A percentile compares a stretch with the other conserved stretches of the same genome.
Evolutionary conservation across 1,140 invertebrate species (phyloP).

Genomic region (Papilio xuthus): DNA sequence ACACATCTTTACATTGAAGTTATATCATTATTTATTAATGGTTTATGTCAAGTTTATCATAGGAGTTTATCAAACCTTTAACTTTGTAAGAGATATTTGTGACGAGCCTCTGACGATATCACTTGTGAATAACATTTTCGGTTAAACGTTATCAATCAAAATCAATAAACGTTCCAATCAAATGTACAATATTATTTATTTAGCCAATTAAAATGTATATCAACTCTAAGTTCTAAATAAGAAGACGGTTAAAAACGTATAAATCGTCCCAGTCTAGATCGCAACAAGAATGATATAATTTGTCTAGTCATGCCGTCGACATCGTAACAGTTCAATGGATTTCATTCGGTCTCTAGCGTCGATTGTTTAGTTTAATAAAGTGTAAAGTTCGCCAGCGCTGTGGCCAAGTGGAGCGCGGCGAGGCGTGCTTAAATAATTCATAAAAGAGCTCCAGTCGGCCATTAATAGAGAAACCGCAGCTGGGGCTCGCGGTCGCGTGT

Average conservation of each 20-base stretch:
- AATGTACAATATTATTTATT: no score
- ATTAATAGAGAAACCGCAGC: slow-evolving; percentile 73
- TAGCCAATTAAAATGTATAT: no score
- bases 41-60: slow-evolving; percentile 21
- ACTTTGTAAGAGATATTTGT: slow-evolving; percentile 26
- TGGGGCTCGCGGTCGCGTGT: slow-evolving; percentile 50
- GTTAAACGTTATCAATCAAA: neutral
- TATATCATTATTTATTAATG: slow-evolving; percentile 17
- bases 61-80: neutral
- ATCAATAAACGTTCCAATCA: no score
- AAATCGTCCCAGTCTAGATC: neutral
- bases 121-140: neutral
- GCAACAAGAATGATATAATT: neutral
- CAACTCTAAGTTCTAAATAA: no score
- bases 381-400: slow-evolving; percentile 67
- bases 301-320: slow-evolving; percentile 9
- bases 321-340: slow-evolving; percentile 1
- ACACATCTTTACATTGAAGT: slow-evolving; percentile 11
- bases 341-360: slow-evolving; percentile 49
- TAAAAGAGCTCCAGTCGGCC: slow-evolving; percentile 65
- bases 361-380: slow-evolving; percentile 75
- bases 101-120: neutral
- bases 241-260: no score
- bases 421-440: slow-evolving; percentile 76
- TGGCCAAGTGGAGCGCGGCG: slow-evolving; percentile 63